Conservation (phyloP, 2,113 vertebrate species). For the Carettochelys insculpta region DNA sequence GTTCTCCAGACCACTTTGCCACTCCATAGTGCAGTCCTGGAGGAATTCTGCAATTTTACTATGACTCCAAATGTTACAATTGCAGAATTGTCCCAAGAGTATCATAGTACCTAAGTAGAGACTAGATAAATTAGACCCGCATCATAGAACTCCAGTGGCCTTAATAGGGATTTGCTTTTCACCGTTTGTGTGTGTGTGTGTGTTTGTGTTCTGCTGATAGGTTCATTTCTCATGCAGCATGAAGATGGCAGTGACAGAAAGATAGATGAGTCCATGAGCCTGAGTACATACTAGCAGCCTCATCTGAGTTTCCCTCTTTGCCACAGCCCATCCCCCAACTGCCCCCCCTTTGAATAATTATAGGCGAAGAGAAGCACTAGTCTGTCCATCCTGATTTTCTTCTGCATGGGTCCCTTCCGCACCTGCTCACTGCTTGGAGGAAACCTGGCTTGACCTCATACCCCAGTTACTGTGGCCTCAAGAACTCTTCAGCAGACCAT, state of each 20-base stretch:
- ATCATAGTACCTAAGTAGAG: background rate
- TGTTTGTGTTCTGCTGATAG: background rate
- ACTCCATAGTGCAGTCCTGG: background rate
- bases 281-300: background rate
- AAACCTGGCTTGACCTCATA: background rate
- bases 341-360: background rate
- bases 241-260: background rate
- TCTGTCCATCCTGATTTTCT: background rate
- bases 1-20: background rate
- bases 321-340: fast-evolving
- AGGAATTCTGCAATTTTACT: no score
- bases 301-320: background rate
- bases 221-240: background rate
- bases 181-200: background rate
- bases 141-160: background rate
- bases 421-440: background rate
- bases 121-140: background rate
- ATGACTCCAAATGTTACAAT: no score
- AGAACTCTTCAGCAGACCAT: background rate
- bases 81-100: no score
- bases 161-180: no score
- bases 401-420: background rate
- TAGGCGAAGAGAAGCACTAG: background rate
- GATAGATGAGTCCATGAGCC: background rate
- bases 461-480: background rate